These are phyloP conservation scores for Piaya cayana DNA, from an alignment of 2,113 vertebrate species.

Conservation along the genomic window DNA sequence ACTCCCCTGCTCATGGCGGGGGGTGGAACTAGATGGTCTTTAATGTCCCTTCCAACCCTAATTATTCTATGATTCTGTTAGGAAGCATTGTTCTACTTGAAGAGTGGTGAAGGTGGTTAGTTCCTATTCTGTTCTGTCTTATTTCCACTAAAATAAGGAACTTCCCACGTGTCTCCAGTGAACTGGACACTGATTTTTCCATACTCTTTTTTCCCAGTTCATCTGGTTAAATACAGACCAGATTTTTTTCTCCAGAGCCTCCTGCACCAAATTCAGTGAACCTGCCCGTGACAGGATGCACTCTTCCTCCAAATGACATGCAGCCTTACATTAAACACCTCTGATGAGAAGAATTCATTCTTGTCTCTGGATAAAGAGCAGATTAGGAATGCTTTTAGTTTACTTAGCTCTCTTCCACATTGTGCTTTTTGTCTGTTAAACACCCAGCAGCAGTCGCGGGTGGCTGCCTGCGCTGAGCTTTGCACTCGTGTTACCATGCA, in stretches of 20 bases:
- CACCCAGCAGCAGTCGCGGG: fast-evolving
- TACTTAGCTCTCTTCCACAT: too few species aligned
- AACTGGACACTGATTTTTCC: neutral
- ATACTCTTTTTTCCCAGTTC: neutral
- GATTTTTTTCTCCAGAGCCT: neutral
- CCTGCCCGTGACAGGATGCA: neutral
- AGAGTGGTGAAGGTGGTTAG: too few species aligned
- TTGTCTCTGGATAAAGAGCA: neutral
- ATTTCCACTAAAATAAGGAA: neutral
- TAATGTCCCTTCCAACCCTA: too few species aligned
- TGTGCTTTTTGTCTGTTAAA: neutral
- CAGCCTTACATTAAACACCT: neutral
- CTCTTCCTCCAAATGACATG: neutral
- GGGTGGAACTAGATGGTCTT: too few species aligned
- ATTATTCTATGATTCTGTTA: too few species aligned
- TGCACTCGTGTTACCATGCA: fast-evolving
- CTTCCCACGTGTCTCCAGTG: neutral
- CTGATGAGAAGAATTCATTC: fast-evolving
- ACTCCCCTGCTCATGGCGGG: too few species aligned
- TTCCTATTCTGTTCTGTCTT: neutral
- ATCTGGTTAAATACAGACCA: neutral
- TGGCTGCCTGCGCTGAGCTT: neutral
- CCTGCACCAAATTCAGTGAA: neutral
- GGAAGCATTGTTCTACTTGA: too few species aligned
- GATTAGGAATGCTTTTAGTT: neutral